Base-by-base conservation (phyloP, 2,888 invertebrate genomes). In the Polymixis lichenea region DNA sequence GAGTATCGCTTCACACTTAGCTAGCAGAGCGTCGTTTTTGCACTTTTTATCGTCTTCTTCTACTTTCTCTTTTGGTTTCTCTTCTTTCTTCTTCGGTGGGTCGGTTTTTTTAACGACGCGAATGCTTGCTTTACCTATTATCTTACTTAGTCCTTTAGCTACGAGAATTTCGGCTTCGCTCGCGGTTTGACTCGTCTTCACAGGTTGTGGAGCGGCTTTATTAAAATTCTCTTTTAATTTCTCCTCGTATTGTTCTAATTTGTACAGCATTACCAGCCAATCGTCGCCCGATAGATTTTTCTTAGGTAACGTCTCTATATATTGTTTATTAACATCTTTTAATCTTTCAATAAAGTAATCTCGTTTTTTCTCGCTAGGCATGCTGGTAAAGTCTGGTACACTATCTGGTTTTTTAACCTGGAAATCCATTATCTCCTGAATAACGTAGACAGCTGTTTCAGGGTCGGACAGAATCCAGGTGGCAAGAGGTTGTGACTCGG, bases 81-180 rank as follows among this genome's bases (percentile, higher is more conserved):
- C 86, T n/a, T 91, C 84, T 66, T 88, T 78, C 60, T 90, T 83
- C 84, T 93, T 92, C 13, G 87, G 83, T 0, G 89, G 86, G 25
- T 89, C 93, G 0, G 88, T 78, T 82, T 93, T 94, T 64, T 93
- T 94, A 0, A 90, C 90, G 0, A 88, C 87, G 4, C 88, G 87
- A 0, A 90, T 85, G 61, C 93, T 95, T 0, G 95, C 92, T 83
- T 95, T 95, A 0, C 93, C 94, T 58, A 97, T 96, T 1, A 97
- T 95, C 78, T 96, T 96, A 72, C 96, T 95, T 0, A 97, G 86
- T 0, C 96, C 96, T 83, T 94, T 96, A 0, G 95, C 96, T 0
- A 95, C 96, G 69, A 96, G 56, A 0, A 96, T 95, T 88, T 96
- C 96, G 0, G 96, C 96, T 87, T 96, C 96, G 77, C 95, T 95